Evolutionary conservation across 2,888 invertebrate genomes (phyloP).

Genomic region (Cremastobaeus sp.): DNA sequence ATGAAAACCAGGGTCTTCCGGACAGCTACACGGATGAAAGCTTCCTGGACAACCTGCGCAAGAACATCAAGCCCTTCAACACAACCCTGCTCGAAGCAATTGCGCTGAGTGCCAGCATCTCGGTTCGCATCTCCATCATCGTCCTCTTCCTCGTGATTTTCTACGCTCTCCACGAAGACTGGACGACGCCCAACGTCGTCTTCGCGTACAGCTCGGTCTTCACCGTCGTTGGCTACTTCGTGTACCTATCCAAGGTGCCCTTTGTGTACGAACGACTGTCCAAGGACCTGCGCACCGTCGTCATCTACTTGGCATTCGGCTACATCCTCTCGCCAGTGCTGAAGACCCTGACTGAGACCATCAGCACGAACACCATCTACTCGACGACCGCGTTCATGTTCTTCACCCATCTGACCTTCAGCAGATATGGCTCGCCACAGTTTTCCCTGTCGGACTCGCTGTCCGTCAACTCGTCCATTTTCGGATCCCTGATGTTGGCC

Average conservation of each 20-base stretch:
- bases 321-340: constrained; percentile 94
- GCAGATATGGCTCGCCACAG: constrained; percentile 93
- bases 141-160: constrained; percentile 86
- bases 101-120: constrained; percentile 87
- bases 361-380: constrained; percentile 98
- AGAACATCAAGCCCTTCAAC: constrained; percentile 88
- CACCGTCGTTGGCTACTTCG: constrained; percentile 82
- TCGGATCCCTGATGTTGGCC: constrained; percentile 96
- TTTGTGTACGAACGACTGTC: constrained; percentile 65
- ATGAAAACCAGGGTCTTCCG: constrained; percentile 90
- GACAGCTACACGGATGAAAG: constrained; percentile 95
- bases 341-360: constrained; percentile 96
- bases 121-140: constrained; percentile 88
- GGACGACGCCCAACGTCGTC: constrained; percentile 83
- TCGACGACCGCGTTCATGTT: constrained; percentile 94
- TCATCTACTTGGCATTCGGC: constrained; percentile 91
- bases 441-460: constrained; percentile 94
- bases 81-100: constrained; percentile 86
- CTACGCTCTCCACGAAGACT: constrained; percentile 85
- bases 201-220: constrained; percentile 81
- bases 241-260: constrained; percentile 78
- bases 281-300: constrained; percentile 86
- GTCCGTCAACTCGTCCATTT: constrained; percentile 96
- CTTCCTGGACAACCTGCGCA: constrained; percentile 90
- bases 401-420: constrained; percentile 91